Evolutionary conservation across 2,888 invertebrate genomes (phyloP), one percentile per base, ranked within the genome.

Genomic region (Allolobophora icterica): DNA sequence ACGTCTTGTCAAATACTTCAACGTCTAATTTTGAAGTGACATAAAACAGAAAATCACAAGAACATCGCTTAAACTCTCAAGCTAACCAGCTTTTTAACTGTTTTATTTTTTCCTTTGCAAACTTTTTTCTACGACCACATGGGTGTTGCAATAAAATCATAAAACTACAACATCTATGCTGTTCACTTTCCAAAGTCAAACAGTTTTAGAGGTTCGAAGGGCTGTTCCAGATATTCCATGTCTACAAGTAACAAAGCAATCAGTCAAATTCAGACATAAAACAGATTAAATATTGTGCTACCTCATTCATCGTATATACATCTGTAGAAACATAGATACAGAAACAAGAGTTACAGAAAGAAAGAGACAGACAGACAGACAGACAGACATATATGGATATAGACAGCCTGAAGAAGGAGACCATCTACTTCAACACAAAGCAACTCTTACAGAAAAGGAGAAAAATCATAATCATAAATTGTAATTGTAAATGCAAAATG

Each of bases 201-300:
- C 87, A 35, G 87, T 87, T 87, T 38, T 87, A 38, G 87, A 87
- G 35, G 87, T 87, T 87, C 38, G 87, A 87, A 34, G 87, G 87
- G 87, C 87, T 38, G 38, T 87, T 87, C 87, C 87, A 87, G 87
- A 87, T 87, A 38, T 87, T 87, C 87, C 87, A 87, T 38, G 87
- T 38, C 87, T 87, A 24, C 87, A 87, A 87, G 15, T 24, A 19
- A 87, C 30, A 35, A 87, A 87, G 35, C 0, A 87, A 34, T 13
- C 71, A 71, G 17, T 52, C 52, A 71, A 52, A 21, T 17, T 42
- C 52, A 52, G 24, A 24, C 52, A 52, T 52, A 52, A 1, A 4
- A 24, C 24, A 17, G 42, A 52, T 52, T 52, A 52, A 8, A 71
- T 52, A 52, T 52, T 52, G 52, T 52, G 24, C 24, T 52, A 52